Conservation (phyloP, 2,797 vertebrate genomes). For the Hozukius guyotensis region DNA sequence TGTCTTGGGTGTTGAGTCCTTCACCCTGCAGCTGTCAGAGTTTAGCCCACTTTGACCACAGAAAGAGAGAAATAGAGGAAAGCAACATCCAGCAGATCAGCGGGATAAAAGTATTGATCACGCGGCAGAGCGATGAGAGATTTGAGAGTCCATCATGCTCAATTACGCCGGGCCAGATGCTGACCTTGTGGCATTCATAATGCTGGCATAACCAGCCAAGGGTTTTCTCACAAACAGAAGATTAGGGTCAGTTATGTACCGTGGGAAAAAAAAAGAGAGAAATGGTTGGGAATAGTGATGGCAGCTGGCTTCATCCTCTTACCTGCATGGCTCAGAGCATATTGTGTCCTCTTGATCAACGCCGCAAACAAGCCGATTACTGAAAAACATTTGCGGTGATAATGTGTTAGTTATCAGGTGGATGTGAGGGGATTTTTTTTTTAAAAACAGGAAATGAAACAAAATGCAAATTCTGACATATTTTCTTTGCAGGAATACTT, state of each 20-base stretch:
- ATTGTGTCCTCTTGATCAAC: constrained; percentile 28
- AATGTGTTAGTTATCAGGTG: background rate
- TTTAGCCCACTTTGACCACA: constrained; percentile 23
- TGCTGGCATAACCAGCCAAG: constrained; percentile 25
- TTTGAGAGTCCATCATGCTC: constrained; percentile 60
- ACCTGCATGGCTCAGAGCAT: constrained; percentile 13
- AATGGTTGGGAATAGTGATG: background rate
- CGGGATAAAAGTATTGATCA: constrained; percentile 60
- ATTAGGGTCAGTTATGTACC: constrained; percentile 70
- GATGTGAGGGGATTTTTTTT: background rate
- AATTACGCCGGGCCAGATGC: constrained; percentile 54
- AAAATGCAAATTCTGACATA: background rate
- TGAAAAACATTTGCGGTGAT: background rate
- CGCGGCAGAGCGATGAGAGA: background rate
- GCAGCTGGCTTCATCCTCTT: constrained; percentile 38
- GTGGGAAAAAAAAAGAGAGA: constrained; percentile 4
- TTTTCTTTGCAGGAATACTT: background rate
- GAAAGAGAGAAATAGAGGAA: background rate
- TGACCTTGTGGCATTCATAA: constrained; percentile 56
- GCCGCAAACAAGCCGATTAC: constrained; percentile 26
- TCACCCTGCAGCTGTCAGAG: constrained; percentile 19
- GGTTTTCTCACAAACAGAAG: constrained; percentile 55
- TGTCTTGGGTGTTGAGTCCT: constrained; percentile 4
- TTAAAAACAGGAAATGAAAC: background rate
- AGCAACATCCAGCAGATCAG: constrained; percentile 35